Percentiles rank a stretch among this genome's conserved stretches.
Conservation (phyloP, 1,140 invertebrate genomes). For the Lordiphosa mommai region DNA sequence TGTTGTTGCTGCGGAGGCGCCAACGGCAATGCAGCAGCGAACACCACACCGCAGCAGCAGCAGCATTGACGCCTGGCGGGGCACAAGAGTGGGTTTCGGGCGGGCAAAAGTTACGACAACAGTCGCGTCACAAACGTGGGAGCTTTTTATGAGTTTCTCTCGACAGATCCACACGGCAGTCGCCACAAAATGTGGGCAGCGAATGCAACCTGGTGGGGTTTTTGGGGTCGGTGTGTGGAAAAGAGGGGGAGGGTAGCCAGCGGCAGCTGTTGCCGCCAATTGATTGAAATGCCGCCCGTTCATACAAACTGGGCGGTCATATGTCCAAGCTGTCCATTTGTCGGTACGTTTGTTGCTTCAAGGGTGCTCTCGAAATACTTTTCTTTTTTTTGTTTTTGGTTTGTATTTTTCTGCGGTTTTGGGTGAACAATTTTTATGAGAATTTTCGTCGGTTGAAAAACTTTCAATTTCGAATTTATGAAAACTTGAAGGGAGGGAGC, state of each 20-base stretch:
- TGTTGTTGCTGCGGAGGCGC: constrained; percentile 17
- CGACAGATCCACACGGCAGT: constrained; percentile 30
- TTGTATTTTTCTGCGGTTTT: constrained; percentile 45
- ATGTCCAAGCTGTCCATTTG: constrained; percentile 18
- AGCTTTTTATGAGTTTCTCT: constrained; percentile 66
- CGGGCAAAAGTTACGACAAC: constrained; percentile 53
- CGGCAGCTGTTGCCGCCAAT: constrained; percentile 60
- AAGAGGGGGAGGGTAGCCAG: constrained; percentile 26
- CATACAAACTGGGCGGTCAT: constrained; percentile 36
- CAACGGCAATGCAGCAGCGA: constrained; percentile 30
- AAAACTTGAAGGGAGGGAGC: constrained; percentile 22
- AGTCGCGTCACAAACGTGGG: constrained; percentile 58
- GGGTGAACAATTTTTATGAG: constrained; percentile 69
- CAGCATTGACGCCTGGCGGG: not conserved
- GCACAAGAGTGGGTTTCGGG: not conserved
- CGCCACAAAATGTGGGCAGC: constrained; percentile 51
- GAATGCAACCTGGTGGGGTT: constrained; percentile 1
- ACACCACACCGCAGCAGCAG: no score
- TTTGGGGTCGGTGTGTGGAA: not conserved
- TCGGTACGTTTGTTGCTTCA: constrained; percentile 51
- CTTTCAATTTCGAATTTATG: constrained; percentile 72
- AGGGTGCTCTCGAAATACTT: constrained; percentile 56
- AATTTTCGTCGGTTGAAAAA: constrained; percentile 69
- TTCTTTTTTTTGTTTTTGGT: constrained; percentile 17
- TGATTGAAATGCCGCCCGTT: constrained; percentile 61